Evolutionary conservation across 2,797 vertebrate genomes (phyloP).

Genomic region (Coendou prehensilis): DNA sequence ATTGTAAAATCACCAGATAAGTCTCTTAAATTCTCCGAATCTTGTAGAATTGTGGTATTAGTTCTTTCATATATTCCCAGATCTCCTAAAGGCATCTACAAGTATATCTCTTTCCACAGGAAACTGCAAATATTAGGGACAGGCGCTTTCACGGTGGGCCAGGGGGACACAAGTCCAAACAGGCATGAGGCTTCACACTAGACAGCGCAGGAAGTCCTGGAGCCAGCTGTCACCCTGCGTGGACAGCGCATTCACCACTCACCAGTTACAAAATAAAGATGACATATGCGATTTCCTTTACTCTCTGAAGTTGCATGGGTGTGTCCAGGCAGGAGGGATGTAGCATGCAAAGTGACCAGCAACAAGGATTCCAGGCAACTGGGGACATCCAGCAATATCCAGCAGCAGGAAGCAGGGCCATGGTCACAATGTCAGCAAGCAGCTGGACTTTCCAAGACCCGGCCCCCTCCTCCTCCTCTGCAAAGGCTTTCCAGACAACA

Average conservation of each 20-base stretch:
- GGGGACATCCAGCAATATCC: fast-evolving
- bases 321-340: neutral
- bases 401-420: neutral
- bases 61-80: neutral
- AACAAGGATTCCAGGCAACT: neutral
- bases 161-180: neutral
- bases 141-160: too few relatives aligned
- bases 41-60: neutral
- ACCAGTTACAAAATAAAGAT: neutral
- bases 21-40: neutral
- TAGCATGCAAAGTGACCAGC: neutral
- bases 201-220: neutral
- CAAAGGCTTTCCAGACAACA: neutral
- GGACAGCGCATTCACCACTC: neutral
- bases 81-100: neutral
- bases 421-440: neutral
- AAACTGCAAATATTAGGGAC: neutral
- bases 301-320: neutral
- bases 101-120: neutral
- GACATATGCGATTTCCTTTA: neutral
- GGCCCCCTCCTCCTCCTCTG: neutral
- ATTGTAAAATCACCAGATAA: neutral
- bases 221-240: too few relatives aligned
- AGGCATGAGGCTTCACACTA: neutral
- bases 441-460: neutral